Evolutionary conservation across 2,113 vertebrate genomes (phyloP).

Genomic region (Atherinomorus stipes): DNA sequence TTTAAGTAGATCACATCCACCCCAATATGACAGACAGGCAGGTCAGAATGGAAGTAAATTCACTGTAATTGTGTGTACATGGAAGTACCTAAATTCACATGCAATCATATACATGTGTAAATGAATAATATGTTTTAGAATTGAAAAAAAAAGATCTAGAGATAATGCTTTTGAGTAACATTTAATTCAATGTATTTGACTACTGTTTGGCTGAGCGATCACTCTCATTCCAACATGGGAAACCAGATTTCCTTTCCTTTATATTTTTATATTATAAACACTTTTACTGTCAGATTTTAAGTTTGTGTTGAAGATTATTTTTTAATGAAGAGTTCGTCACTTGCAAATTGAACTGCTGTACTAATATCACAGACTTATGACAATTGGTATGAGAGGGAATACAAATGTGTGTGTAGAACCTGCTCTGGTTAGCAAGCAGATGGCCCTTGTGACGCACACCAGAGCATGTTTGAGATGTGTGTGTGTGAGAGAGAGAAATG

Average conservation of each 20-base stretch:
- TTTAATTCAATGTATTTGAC: not conserved
- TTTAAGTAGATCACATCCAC: conserved; percentile 70
- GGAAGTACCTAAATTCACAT: not conserved
- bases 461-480: conserved; percentile 60
- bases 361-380: conserved; percentile 25
- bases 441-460: conserved; percentile 77
- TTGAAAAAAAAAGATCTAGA: not conserved
- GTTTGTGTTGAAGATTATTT: not conserved
- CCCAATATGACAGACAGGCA: conserved; percentile 30
- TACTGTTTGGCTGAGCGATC: not conserved
- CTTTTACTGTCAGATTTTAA: not conserved
- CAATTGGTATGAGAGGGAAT: conserved; percentile 25
- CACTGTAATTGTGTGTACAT: not conserved
- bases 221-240: not conserved
- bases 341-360: not conserved
- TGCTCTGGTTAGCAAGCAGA: conserved; percentile 76
- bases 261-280: not conserved
- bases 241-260: not conserved
- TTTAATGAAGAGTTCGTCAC: not conserved
- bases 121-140: not conserved
- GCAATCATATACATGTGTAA: not conserved
- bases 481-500: conserved; percentile 27
- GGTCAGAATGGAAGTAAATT: conserved; percentile 6
- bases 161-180: not conserved
- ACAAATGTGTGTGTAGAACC: conserved; percentile 54